Evolutionary conservation across 2,797 vertebrate genomes (phyloP).

Genomic region (Eidolon dupreanum): DNA sequence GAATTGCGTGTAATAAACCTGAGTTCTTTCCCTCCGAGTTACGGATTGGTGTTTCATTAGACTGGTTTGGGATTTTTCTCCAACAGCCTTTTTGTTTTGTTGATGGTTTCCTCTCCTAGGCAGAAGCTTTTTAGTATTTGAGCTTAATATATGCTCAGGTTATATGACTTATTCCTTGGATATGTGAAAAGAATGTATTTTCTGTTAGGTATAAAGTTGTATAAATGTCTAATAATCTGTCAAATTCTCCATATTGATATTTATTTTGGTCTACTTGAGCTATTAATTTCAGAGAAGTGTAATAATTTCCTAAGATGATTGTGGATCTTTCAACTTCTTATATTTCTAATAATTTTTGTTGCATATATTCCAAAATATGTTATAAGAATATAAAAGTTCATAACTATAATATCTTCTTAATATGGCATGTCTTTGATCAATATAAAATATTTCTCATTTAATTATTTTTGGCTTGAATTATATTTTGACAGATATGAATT

Average conservation of each 20-base stretch:
- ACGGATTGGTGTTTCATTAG: too few species aligned
- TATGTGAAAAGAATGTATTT: background rate
- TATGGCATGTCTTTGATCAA: background rate
- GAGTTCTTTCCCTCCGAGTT: too few species aligned
- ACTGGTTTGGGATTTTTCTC: too few species aligned
- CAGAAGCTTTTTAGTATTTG: background rate
- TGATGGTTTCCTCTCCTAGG: background rate
- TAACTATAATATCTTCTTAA: background rate
- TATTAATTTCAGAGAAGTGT: background rate
- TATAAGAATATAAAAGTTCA: background rate
- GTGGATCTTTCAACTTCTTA: background rate
- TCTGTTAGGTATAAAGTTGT: background rate
- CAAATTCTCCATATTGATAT: background rate
- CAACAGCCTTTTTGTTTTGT: too few species aligned
- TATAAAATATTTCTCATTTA: background rate
- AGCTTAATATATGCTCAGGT: background rate
- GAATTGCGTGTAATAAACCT: too few species aligned
- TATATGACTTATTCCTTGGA: background rate
- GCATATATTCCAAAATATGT: background rate
- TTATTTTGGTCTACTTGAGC: background rate
- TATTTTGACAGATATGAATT: background rate
- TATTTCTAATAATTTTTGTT: background rate
- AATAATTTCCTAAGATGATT: background rate
- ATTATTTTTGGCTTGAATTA: background rate
- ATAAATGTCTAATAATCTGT: background rate